phyloP scores from a whole-genome alignment of 2,797 vertebrate genomes.

The Sebastes paucispinis region DNA sequence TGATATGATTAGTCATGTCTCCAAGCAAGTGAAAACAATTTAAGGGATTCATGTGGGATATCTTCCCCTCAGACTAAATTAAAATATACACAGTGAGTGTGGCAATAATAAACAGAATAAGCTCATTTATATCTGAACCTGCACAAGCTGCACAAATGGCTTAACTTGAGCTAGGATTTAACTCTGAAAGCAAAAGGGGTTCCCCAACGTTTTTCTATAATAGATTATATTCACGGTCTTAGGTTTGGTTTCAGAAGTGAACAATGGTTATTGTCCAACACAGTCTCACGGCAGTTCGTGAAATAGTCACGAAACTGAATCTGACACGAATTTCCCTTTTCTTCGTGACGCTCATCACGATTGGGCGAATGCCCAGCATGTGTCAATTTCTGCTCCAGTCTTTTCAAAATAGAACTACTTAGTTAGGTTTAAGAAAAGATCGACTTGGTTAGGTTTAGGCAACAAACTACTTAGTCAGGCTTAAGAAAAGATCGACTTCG shows the following conservation, averaged over 20 bases:
- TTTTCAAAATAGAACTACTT: too few species aligned
- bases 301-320: too few species aligned
- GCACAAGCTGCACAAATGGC: not conserved
- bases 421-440: too few species aligned
- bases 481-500: too few species aligned
- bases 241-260: not conserved
- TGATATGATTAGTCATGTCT: conserved; percentile 38
- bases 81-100: not conserved
- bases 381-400: too few species aligned
- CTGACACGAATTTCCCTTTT: too few species aligned
- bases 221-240: not conserved
- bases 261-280: not conserved
- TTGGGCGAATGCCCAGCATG: too few species aligned
- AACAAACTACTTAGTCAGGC: too few species aligned
- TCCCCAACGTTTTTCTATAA: not conserved
- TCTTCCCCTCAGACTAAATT: not conserved
- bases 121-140: not conserved
- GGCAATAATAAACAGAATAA: not conserved
- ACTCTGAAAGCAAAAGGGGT: not conserved
- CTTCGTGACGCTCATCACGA: too few species aligned
- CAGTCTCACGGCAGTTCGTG: too few species aligned
- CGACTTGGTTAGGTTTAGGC: too few species aligned
- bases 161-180: not conserved
- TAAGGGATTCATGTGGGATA: not conserved
- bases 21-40: conserved; percentile 32